Evolutionary conservation across 2,797 vertebrate genomes (phyloP).

Genomic region (Sebastes vulpes): DNA sequence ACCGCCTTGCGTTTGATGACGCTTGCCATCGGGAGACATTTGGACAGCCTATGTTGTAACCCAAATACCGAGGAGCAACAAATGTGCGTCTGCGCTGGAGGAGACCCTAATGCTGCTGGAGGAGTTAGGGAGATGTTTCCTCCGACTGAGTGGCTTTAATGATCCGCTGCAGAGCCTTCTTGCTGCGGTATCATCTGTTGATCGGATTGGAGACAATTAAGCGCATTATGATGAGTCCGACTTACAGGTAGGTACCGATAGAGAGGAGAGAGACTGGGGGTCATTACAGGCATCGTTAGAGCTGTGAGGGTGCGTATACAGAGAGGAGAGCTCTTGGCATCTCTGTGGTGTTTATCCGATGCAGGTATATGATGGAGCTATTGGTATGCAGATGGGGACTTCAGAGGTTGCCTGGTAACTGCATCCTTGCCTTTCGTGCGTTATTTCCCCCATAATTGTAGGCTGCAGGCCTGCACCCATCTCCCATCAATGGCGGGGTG

Average conservation of each 20-base stretch:
- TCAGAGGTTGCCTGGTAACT: slow-evolving; percentile 74
- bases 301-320: background rate
- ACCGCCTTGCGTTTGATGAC: slow-evolving; percentile 79
- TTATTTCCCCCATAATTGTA: slow-evolving; percentile 41
- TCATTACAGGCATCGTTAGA: background rate
- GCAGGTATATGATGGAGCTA: slow-evolving; percentile 50
- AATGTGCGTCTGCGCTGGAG: slow-evolving; percentile 45
- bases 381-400: slow-evolving; percentile 75
- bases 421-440: slow-evolving; percentile 26
- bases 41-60: slow-evolving; percentile 77
- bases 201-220: slow-evolving; percentile 70
- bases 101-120: slow-evolving; percentile 18
- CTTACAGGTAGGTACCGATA: slow-evolving; percentile 72
- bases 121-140: slow-evolving; percentile 42
- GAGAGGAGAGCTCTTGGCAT: background rate
- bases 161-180: slow-evolving; percentile 33
- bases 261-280: background rate
- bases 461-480: slow-evolving; percentile 43
- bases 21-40: slow-evolving; percentile 72
- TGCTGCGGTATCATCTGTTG: slow-evolving; percentile 70
- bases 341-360: slow-evolving; percentile 10
- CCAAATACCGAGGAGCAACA: slow-evolving; percentile 61
- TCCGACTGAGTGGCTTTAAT: slow-evolving; percentile 13
- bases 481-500: slow-evolving; percentile 35
- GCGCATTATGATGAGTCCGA: slow-evolving; percentile 72